phyloP scores from a whole-genome alignment of 2,797 vertebrate genomes.

The Coreius guichenoti region DNA sequence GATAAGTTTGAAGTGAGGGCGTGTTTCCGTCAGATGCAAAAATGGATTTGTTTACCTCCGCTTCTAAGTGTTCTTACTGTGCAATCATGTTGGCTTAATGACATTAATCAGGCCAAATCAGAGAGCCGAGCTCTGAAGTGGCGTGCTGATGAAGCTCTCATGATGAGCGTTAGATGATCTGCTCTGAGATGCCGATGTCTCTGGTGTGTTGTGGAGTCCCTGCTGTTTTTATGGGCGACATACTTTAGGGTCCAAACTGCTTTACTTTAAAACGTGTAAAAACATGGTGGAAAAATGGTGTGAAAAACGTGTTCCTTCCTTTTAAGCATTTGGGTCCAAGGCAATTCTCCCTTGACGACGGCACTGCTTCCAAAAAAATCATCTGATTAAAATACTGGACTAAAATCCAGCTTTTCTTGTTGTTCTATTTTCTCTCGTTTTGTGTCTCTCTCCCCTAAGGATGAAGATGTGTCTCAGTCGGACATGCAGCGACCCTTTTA shows the following conservation, averaged over 20 bases:
- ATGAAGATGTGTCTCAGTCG: neutral
- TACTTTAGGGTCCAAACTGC: too few species aligned
- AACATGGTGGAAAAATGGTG: too few species aligned
- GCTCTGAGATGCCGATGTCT: neutral
- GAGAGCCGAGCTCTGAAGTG: neutral
- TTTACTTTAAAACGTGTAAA: neutral
- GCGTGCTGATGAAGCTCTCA: slow-evolving; percentile 6
- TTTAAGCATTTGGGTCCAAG: neutral
- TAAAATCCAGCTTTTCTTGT: neutral
- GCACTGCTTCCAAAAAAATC: slow-evolving; percentile 4
- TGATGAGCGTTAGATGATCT: neutral
- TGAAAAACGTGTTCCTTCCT: neutral
- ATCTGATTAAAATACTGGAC: neutral
- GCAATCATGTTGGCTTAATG: slow-evolving; percentile 68
- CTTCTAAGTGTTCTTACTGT: slow-evolving; percentile 55
- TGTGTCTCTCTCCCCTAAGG: neutral
- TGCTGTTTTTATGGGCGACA: neutral
- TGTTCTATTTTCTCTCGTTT: neutral
- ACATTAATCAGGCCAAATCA: slow-evolving; percentile 74
- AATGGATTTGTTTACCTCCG: slow-evolving; percentile 45
- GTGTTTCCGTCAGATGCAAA: slow-evolving; percentile 21
- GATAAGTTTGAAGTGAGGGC: neutral
- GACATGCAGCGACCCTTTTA: neutral
- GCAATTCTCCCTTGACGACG: neutral
- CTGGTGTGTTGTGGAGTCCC: neutral